A percentile compares a stretch with the other conserved stretches of the same genome.
Evolutionary conservation across 1,140 invertebrate genomes (phyloP).

Genomic region (Anoplolepis gracilipes): DNA sequence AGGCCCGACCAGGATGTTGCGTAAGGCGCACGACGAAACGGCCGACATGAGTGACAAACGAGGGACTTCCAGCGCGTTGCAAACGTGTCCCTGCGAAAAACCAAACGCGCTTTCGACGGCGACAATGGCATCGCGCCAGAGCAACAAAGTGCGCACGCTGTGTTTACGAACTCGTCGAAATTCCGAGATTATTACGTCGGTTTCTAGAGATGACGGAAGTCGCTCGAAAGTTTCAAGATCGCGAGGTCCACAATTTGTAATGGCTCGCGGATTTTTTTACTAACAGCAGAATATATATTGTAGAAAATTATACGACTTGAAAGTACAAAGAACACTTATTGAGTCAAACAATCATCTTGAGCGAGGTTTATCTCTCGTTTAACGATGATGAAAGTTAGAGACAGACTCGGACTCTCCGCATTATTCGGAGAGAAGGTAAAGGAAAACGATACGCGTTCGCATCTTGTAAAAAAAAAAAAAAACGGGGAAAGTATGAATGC

Average conservation of each 20-base stretch:
- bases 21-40: slow-evolving; percentile 50
- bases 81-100: slow-evolving; percentile 56
- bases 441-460: background rate
- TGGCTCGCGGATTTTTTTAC: background rate
- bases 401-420: no score
- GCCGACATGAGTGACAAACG: slow-evolving; percentile 58
- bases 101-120: slow-evolving; percentile 51
- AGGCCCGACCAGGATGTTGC: slow-evolving; percentile 58
- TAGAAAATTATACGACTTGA: background rate
- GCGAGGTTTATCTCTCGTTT: background rate
- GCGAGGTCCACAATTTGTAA: background rate
- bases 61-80: slow-evolving; percentile 36
- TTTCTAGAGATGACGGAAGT: background rate
- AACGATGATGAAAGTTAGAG: background rate
- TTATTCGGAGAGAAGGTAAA: background rate
- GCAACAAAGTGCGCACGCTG: slow-evolving; percentile 28
- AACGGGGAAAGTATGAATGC: slow-evolving; percentile 18
- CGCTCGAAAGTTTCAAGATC: no score
- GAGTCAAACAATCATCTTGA: background rate
- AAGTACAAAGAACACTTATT: background rate
- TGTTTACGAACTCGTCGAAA: slow-evolving; percentile 3
- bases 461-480: slow-evolving; percentile 8
- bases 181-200: background rate
- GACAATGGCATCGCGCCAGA: slow-evolving; percentile 62
- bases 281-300: no score